Conservation (phyloP, 2,888 invertebrate genomes). For the Frankliniella intonsa region DNA sequence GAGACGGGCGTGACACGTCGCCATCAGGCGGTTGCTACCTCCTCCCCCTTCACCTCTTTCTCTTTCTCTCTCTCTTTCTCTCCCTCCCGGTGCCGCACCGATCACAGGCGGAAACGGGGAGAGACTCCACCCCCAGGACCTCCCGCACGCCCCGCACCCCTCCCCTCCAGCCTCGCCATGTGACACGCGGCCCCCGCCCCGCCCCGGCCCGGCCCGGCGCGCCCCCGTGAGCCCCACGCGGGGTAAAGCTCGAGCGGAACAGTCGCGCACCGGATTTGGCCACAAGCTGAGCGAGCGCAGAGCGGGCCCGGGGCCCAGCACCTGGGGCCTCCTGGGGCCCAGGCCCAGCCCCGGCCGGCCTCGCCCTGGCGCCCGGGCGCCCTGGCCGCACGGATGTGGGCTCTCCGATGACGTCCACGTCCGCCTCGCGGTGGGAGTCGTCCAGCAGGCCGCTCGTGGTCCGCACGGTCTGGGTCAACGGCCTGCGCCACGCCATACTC, state of each 20-base stretch:
- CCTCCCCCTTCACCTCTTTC: neutral
- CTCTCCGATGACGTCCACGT: neutral
- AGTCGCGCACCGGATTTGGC: conserved; percentile 5
- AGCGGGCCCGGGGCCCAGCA: neutral
- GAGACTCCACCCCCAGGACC: neutral
- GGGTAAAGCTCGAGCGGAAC: neutral
- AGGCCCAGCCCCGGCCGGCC: neutral
- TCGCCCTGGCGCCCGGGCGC: too few species aligned
- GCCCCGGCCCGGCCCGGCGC: neutral
- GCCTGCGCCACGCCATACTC: conserved; percentile 64
- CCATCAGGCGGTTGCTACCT: neutral
- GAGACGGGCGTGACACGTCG: conserved; percentile 1
- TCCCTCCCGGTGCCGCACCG: neutral
- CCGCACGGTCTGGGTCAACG: conserved; percentile 64
- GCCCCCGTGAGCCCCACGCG: neutral
- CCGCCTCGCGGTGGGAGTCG: conserved; percentile 53
- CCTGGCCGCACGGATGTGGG: neutral
- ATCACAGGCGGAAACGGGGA: neutral
- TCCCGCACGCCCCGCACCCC: neutral
- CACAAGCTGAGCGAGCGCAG: neutral
- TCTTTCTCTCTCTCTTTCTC: too few species aligned
- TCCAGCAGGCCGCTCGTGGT: conserved; percentile 55
- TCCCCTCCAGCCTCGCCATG: neutral
- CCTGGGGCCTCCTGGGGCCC: neutral
- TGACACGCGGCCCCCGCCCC: conserved; percentile 13